These are phyloP conservation scores for Cercocebus atys DNA, from an alignment of 2,113 vertebrate genomes.

Conservation along the genomic window DNA sequence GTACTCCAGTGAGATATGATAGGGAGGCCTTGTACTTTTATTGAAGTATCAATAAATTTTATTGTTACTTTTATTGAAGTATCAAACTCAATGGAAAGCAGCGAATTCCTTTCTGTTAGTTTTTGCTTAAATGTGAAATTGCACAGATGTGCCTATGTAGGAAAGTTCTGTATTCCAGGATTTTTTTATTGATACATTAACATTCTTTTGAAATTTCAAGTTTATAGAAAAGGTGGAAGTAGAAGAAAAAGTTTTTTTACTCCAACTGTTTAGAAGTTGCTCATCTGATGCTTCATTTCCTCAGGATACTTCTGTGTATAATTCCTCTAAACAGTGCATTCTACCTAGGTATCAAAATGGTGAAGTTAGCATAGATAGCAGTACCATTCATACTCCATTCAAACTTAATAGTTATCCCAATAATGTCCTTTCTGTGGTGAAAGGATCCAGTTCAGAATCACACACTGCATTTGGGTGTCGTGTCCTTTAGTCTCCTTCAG, in stretches of 20 bases:
- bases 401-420: neutral
- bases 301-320: neutral
- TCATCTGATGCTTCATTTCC: neutral
- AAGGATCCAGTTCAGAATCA: neutral
- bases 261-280: neutral
- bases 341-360: neutral
- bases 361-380: neutral
- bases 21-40: neutral
- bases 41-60: neutral
- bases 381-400: neutral
- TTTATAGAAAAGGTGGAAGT: neutral
- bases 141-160: neutral
- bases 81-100: neutral
- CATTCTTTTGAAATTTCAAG: neutral
- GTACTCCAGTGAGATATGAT: neutral
- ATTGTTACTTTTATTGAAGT: neutral
- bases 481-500: neutral
- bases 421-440: too few relatives aligned
- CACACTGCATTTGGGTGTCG: neutral
- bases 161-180: neutral
- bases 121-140: conserved; percentile 17
- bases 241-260: neutral
- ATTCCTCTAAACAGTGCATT: neutral
- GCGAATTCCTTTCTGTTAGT: neutral
- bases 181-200: neutral